Conservation (phyloP, 2,113 vertebrate species). For the Phaethornis superciliosus region DNA sequence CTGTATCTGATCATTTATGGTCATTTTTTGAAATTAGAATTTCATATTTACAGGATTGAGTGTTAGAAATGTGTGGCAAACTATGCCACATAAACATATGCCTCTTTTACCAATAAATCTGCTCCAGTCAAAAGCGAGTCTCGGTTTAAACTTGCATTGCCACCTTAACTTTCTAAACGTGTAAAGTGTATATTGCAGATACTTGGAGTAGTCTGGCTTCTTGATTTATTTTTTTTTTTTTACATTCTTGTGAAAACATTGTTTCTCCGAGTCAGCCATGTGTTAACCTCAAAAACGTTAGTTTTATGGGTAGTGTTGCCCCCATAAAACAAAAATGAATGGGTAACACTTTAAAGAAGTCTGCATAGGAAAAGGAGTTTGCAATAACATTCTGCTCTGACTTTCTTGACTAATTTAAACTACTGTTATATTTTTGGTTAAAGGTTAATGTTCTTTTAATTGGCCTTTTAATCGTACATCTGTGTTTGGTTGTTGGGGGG, state of each 20-base stretch:
- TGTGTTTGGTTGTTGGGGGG: neutral
- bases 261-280: conserved; percentile 51
- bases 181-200: neutral
- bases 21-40: neutral
- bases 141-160: neutral
- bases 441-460: conserved; percentile 67
- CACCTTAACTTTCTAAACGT: neutral
- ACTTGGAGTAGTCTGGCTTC: neutral
- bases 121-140: neutral
- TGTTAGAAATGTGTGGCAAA: neutral
- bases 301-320: conserved; percentile 51
- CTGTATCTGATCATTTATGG: conserved; percentile 18
- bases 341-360: conserved; percentile 38
- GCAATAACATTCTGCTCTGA: conserved; percentile 49
- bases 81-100: neutral
- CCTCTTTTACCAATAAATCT: neutral
- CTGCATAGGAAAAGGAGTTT: conserved; percentile 56
- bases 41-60: neutral
- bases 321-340: conserved; percentile 64
- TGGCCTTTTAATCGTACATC: conserved; percentile 55
- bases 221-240: neutral
- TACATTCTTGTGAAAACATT: conserved; percentile 22
- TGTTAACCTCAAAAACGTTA: conserved; percentile 61
- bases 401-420: conserved; percentile 63
- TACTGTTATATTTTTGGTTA: conserved; percentile 65